Evolutionary conservation across 1,140 invertebrate genomes (phyloP).

Genomic region (Ganaspis sp.): DNA sequence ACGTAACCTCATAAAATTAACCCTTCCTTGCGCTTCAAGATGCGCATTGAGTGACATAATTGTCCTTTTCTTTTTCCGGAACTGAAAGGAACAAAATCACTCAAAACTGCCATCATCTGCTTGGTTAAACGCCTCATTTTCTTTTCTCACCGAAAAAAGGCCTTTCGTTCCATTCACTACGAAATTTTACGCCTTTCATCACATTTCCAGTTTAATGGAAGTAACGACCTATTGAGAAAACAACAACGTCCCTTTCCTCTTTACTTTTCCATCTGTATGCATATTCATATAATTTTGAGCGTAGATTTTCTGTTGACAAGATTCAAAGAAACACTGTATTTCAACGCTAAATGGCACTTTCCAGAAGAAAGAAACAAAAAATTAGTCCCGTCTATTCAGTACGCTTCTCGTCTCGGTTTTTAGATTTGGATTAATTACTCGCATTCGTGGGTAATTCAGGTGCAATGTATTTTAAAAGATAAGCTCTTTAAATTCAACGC

Average conservation of each 20-base stretch:
- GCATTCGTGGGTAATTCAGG: too few species aligned
- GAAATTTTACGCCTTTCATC: conserved; percentile 2
- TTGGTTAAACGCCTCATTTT: neutral
- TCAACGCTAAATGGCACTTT: too few species aligned
- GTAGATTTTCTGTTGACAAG: too few species aligned
- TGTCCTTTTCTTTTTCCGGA: neutral
- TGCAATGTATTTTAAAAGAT: too few species aligned
- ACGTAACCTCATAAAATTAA: conserved; percentile 35
- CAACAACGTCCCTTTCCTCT: neutral
- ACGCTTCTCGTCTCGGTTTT: too few species aligned
- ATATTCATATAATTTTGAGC: too few species aligned
- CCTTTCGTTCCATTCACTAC: neutral
- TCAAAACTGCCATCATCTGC: conserved; percentile 1
- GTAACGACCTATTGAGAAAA: neutral
- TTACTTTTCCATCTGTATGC: neutral
- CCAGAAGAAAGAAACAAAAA: too few species aligned
- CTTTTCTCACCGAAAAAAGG: neutral
- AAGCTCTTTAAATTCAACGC: too few species aligned
- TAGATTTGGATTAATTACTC: too few species aligned
- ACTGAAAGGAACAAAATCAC: neutral
- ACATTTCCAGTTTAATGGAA: neutral
- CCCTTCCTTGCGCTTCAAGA: neutral
- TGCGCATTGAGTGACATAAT: neutral
- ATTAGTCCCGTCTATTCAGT: too few species aligned
- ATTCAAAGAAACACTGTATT: too few species aligned